These are phyloP conservation scores for Bufo gargarizans DNA, from an alignment of 2,113 vertebrate genomes.

Conservation along the genomic window DNA sequence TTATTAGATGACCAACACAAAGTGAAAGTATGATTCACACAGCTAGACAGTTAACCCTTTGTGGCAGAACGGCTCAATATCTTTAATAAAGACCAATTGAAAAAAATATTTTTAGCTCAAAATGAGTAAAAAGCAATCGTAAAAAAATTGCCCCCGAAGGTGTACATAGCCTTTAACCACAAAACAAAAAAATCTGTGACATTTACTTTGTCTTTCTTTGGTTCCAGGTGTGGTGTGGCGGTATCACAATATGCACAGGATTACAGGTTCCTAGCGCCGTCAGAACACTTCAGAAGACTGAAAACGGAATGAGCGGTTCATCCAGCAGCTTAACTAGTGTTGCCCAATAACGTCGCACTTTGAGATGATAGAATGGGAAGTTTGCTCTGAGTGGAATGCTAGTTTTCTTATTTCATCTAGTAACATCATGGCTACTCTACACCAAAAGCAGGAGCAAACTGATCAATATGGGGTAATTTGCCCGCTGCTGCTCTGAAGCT, in stretches of 20 bases:
- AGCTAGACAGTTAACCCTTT: too few relatives aligned
- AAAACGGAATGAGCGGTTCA: constrained; percentile 79
- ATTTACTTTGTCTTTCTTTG: neutral
- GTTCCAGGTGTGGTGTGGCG: constrained; percentile 89
- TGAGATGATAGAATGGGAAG: neutral
- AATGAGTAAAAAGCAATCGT: too few relatives aligned
- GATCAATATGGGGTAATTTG: constrained; percentile 61
- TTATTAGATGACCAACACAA: too few relatives aligned
- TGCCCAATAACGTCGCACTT: constrained; percentile 68
- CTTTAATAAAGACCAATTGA: too few relatives aligned
- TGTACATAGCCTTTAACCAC: too few relatives aligned
- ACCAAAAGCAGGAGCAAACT: constrained; percentile 62
- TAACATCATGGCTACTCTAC: constrained; percentile 61
- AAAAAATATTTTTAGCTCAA: too few relatives aligned
- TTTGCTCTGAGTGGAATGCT: constrained; percentile 39
- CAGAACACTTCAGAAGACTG: constrained; percentile 80
- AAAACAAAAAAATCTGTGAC: neutral
- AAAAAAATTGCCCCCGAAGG: too few relatives aligned
- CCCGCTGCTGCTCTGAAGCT: constrained; percentile 64
- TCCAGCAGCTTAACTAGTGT: constrained; percentile 79
- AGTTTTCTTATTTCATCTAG: constrained; percentile 46
- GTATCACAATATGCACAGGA: constrained; percentile 82
- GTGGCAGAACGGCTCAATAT: too few relatives aligned
- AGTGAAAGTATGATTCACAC: too few relatives aligned
- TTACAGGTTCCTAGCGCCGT: constrained; percentile 90